These are phyloP conservation scores for Vipera ursinii DNA, from an alignment of 2,797 vertebrate species.

Conservation along the genomic window DNA sequence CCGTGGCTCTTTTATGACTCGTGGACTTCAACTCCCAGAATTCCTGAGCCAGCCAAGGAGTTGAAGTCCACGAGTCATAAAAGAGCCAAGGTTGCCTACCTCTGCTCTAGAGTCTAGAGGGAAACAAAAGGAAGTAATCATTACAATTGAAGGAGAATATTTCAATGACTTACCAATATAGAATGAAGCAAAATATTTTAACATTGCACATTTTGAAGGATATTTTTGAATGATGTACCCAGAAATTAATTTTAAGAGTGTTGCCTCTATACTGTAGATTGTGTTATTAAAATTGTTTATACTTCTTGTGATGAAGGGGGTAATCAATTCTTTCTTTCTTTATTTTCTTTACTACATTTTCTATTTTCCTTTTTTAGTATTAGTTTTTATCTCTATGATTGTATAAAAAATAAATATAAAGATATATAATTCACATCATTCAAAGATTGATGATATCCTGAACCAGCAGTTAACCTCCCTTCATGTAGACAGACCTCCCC, in stretches of 20 bases:
- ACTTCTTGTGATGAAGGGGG: background rate
- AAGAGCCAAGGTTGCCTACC: too few species aligned
- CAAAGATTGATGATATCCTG: background rate
- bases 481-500: background rate
- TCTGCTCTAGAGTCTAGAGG: too few species aligned
- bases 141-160: background rate
- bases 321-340: background rate
- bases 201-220: too few species aligned
- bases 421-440: background rate
- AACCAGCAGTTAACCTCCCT: background rate
- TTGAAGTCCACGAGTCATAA: too few species aligned
- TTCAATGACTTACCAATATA: background rate
- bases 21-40: too few species aligned
- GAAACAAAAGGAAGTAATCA: background rate
- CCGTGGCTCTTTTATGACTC: too few species aligned
- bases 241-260: too few species aligned
- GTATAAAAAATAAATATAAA: background rate
- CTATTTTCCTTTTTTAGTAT: background rate
- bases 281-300: background rate
- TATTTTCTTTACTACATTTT: background rate
- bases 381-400: background rate
- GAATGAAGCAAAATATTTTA: too few species aligned
- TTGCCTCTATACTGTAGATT: too few species aligned
- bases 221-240: too few species aligned
- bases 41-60: too few species aligned